A percentile compares a stretch with the other conserved stretches of the same genome.
phyloP scores from a whole-genome alignment of 2,113 vertebrate species.

The Apteryx owenii region DNA sequence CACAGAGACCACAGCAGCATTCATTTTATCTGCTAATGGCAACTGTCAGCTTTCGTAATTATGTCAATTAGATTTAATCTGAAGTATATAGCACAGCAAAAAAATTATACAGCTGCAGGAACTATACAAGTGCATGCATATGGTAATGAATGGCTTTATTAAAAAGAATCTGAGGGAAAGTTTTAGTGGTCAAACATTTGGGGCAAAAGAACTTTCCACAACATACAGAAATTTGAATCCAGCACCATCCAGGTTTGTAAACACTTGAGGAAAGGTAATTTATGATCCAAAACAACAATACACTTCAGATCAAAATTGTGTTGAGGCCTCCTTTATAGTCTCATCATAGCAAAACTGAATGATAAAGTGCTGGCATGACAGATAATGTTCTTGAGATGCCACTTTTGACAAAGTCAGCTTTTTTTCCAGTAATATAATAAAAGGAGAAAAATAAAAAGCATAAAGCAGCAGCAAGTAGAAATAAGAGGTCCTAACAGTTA shows the following conservation, averaged over 20 bases:
- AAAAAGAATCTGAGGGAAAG: not conserved
- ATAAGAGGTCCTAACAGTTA: not conserved
- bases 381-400: not conserved
- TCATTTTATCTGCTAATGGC: not conserved
- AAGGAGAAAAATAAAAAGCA: not conserved
- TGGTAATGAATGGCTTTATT: not conserved
- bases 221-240: not conserved
- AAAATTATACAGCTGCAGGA: not conserved
- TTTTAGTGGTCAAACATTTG: not conserved
- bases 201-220: not conserved
- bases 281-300: slow-evolving; percentile 27
- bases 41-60: not conserved
- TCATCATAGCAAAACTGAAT: not conserved
- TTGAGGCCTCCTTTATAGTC: not conserved
- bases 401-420: not conserved
- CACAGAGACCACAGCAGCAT: not conserved
- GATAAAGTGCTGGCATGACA: not conserved
- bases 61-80: not conserved
- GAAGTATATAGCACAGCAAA: not conserved
- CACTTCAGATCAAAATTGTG: not conserved
- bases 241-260: not conserved
- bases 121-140: not conserved
- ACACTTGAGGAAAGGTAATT: not conserved
- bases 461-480: not conserved
- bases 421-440: not conserved